Conservation (phyloP, 2,888 invertebrate species). For the Lycocerus yunnanus region DNA sequence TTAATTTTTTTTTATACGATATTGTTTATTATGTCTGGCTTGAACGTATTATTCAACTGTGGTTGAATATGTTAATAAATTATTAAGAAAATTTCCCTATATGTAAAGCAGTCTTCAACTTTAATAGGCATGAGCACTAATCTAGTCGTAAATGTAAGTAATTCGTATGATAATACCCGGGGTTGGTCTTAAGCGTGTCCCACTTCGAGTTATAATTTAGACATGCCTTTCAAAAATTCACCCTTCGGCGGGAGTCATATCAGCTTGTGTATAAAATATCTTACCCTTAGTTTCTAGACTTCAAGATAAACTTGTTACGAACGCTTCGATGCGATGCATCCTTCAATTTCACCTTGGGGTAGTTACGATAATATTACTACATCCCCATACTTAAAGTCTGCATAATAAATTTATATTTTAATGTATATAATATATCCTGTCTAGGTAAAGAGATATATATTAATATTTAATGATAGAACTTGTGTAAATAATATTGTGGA, state of each 20-base stretch:
- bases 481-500: background rate
- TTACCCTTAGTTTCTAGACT: background rate
- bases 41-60: background rate
- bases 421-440: background rate
- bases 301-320: background rate
- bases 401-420: background rate
- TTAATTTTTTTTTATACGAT: no score
- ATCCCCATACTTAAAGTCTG: background rate
- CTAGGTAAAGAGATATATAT: background rate
- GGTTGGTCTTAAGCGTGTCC: background rate
- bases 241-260: background rate
- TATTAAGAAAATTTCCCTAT: background rate
- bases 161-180: background rate
- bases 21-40: no score
- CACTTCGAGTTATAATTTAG: background rate
- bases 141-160: background rate
- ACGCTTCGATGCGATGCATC: background rate
- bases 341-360: background rate
- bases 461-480: background rate
- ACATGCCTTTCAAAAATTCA: background rate
- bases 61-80: background rate
- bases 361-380: background rate
- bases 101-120: background rate
- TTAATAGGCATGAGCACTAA: background rate
- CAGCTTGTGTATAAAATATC: background rate